Percentiles rank a stretch among this genome's conserved stretches.
These are phyloP conservation scores for Zosterops hypoxanthus DNA, from an alignment of 2,113 vertebrate genomes.

Conservation along the genomic window DNA sequence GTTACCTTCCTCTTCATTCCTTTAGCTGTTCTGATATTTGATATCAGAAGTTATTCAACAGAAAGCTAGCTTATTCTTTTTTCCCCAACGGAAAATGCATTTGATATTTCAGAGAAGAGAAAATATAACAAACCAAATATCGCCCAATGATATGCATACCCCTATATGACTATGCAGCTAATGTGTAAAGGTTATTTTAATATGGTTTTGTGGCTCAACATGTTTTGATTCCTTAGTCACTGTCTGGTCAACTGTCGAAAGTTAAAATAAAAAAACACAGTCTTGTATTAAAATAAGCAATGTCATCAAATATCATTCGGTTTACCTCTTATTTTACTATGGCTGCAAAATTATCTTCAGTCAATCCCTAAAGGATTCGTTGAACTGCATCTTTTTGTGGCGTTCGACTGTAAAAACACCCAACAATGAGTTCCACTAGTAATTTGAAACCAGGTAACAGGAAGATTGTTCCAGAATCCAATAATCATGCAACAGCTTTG, in stretches of 20 bases:
- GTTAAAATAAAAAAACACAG: not conserved
- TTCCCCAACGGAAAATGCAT: not conserved
- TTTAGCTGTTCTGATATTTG: not conserved
- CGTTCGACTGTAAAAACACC: not conserved
- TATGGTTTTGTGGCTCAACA: not conserved
- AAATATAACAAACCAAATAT: not conserved
- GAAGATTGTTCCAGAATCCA: not conserved
- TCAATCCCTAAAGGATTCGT: not conserved
- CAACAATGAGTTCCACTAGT: not conserved
- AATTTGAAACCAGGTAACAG: not conserved
- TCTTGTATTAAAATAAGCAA: not conserved
- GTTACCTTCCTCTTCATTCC: not conserved
- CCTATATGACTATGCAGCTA: not conserved
- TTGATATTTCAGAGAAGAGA: not conserved
- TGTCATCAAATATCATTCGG: not conserved
- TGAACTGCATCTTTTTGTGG: not conserved
- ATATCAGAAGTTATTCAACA: not conserved
- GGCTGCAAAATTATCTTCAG: not conserved
- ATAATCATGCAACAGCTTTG: not conserved
- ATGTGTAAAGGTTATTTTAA: not conserved
- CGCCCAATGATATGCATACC: not conserved
- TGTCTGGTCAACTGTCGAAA: not conserved
- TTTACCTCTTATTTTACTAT: not conserved
- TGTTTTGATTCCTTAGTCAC: not conserved
- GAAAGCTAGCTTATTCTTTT: not conserved